Conservation (phyloP, 1,140 invertebrate species). For the Caenorhabditis inopinata region DNA sequence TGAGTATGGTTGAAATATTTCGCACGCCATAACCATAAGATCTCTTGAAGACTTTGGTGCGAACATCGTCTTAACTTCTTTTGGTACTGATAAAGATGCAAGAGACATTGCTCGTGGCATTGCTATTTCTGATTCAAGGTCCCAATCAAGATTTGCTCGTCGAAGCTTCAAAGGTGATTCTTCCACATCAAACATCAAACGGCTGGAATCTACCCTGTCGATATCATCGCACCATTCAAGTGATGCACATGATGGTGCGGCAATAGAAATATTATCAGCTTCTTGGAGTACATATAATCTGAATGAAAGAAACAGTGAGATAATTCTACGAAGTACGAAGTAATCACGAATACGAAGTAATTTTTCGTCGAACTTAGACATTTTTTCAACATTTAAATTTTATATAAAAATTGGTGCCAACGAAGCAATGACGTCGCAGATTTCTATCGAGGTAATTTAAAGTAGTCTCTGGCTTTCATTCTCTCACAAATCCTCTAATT, state of each 20-base stretch:
- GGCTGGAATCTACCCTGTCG: neutral
- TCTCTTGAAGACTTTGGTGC: conserved; percentile 22
- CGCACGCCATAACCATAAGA: conserved; percentile 41
- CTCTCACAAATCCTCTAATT: too few species aligned
- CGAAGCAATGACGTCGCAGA: too few species aligned
- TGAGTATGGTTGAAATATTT: conserved; percentile 36
- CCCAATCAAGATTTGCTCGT: conserved; percentile 25
- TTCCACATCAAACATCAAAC: neutral
- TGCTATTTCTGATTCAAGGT: neutral
- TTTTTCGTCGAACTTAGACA: too few species aligned
- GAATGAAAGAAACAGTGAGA: too few species aligned
- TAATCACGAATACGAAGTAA: too few species aligned
- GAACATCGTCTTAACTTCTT: neutral
- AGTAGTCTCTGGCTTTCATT: too few species aligned
- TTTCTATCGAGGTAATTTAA: too few species aligned
- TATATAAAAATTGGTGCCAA: too few species aligned
- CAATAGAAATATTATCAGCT: neutral
- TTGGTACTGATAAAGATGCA: neutral
- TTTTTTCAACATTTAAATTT: too few species aligned
- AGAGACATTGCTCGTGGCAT: neutral
- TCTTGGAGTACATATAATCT: conserved; percentile 18
- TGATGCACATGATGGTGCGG: neutral
- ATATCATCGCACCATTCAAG: conserved; percentile 41
- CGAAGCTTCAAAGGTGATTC: neutral
- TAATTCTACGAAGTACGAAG: too few species aligned